A percentile compares a stretch with the other conserved stretches of the same genome.
These are phyloP conservation scores for Pseudomyrmex cubaensis DNA, from an alignment of 1,140 invertebrate genomes.

Conservation along the genomic window DNA sequence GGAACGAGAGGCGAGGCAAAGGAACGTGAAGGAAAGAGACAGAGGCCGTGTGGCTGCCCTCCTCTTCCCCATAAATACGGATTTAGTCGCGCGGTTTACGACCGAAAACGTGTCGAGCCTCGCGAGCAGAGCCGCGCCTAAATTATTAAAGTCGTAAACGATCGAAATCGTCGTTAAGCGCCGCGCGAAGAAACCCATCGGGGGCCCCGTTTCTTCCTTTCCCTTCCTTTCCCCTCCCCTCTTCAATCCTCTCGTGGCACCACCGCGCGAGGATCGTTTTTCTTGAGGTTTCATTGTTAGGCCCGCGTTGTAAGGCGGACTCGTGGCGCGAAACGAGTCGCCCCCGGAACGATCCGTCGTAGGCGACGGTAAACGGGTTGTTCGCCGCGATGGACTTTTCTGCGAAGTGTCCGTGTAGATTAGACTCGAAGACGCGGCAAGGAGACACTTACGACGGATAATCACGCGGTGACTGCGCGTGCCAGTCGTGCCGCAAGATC, in stretches of 20 bases:
- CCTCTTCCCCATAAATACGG: slow-evolving; percentile 84
- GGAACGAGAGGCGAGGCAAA: neutral
- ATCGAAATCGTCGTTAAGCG: slow-evolving; percentile 85
- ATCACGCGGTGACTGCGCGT: slow-evolving; percentile 28
- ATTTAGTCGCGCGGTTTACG: slow-evolving; percentile 84
- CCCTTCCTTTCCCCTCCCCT: slow-evolving; percentile 12
- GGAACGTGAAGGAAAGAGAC: slow-evolving; percentile 45
- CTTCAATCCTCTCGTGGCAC: slow-evolving; percentile 30
- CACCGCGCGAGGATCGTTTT: slow-evolving; percentile 71
- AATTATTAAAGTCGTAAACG: slow-evolving; percentile 86
- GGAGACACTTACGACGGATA: slow-evolving; percentile 49
- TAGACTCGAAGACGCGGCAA: slow-evolving; percentile 26
- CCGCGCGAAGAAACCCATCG: slow-evolving; percentile 78
- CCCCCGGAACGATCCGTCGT: neutral
- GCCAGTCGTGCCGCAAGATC: slow-evolving; percentile 12
- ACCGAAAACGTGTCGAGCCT: slow-evolving; percentile 84
- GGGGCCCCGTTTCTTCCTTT: slow-evolving; percentile 46
- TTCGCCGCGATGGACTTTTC: slow-evolving; percentile 57
- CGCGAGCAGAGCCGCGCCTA: slow-evolving; percentile 83
- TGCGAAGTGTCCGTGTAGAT: slow-evolving; percentile 44
- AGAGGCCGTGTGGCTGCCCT: slow-evolving; percentile 74
- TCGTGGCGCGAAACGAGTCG: neutral
- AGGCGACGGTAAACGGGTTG: slow-evolving; percentile 65
- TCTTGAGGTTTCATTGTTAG: slow-evolving; percentile 76
- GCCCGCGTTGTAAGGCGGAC: slow-evolving; percentile 35